Conservation (phyloP, 1,140 invertebrate species). For the Pogonomyrmex barbatus region DNA sequence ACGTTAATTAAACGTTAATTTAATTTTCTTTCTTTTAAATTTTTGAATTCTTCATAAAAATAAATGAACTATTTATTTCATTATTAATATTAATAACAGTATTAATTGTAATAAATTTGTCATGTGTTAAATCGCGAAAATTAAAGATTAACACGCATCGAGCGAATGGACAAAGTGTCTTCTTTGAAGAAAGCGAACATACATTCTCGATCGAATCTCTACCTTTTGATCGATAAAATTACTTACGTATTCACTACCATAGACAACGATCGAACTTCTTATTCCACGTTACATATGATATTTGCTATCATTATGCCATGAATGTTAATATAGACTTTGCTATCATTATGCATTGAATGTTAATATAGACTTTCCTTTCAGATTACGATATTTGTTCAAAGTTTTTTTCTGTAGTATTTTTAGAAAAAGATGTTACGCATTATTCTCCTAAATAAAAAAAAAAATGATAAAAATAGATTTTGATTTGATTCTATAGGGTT, state of each 20-base stretch:
- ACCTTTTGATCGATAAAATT: conserved; percentile 21
- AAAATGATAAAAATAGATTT: background rate
- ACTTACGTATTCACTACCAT: conserved; percentile 28
- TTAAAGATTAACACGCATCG: conserved; percentile 20
- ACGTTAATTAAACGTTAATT: background rate
- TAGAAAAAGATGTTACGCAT: background rate
- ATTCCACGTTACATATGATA: background rate
- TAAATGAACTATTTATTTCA: conserved; percentile 3
- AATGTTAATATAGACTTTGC: background rate
- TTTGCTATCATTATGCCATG: conserved; percentile 1
- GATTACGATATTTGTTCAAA: background rate
- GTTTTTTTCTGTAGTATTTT: background rate
- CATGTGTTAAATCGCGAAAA: background rate
- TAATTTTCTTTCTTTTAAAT: background rate
- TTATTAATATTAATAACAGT: background rate
- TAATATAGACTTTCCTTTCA: background rate
- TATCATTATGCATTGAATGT: conserved; percentile 13
- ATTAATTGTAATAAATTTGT: background rate
- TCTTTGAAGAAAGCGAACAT: background rate
- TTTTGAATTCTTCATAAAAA: background rate
- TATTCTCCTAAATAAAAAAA: background rate
- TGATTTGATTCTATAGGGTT: background rate
- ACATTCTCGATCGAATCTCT: background rate
- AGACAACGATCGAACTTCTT: conserved; percentile 21
- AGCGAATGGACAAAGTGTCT: background rate